Evolutionary conservation across 2,113 vertebrate genomes (phyloP).

Genomic region (Phylloscopus trochiloides): DNA sequence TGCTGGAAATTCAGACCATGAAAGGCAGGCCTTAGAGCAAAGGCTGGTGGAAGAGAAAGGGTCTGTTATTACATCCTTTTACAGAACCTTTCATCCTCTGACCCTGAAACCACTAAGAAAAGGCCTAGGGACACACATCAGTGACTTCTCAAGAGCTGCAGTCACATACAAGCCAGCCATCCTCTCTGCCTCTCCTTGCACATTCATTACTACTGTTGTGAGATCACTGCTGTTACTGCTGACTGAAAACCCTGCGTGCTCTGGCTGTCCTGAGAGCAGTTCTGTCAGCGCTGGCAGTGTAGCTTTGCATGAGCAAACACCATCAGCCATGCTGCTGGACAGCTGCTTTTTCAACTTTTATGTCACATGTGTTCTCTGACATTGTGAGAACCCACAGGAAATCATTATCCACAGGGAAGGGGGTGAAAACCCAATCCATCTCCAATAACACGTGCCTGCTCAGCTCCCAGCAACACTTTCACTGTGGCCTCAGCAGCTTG

Average conservation of each 20-base stretch:
- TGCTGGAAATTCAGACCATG: not conserved
- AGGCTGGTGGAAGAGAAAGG: not conserved
- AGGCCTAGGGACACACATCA: not conserved
- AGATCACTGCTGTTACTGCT: not conserved
- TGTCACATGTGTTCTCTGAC: not conserved
- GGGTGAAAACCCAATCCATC: not conserved
- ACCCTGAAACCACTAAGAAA: not conserved
- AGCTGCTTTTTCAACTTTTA: not conserved
- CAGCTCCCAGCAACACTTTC: not conserved
- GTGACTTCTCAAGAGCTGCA: not conserved
- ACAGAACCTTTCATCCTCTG: not conserved
- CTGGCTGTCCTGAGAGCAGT: not conserved
- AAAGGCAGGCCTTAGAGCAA: not conserved
- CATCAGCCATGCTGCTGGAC: not conserved
- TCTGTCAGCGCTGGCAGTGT: not conserved
- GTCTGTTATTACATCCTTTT: not conserved
- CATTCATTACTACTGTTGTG: not conserved
- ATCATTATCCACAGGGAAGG: not conserved
- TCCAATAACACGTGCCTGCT: not conserved
- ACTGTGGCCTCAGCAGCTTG: not conserved
- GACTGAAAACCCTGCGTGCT: not conserved
- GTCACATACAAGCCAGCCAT: not conserved
- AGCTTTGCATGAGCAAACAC: not conserved
- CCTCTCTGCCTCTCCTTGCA: not conserved
- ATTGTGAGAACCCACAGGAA: not conserved